Evolutionary conservation across 2,888 invertebrate species (phyloP).

Genomic region (Micoletzkya japonica): DNA sequence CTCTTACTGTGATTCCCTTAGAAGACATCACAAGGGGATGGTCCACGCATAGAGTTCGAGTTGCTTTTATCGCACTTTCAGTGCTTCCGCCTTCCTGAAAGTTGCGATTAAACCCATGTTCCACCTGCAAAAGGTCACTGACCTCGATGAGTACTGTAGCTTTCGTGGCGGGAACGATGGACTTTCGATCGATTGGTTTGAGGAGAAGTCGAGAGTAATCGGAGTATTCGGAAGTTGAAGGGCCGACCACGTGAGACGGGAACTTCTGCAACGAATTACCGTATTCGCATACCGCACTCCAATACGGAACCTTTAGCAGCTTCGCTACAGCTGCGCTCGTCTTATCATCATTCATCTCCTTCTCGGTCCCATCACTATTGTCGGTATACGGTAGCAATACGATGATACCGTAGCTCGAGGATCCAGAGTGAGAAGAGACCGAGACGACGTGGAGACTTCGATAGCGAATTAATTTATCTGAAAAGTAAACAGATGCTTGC

Average conservation of each 20-base stretch:
- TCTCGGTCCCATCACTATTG: not conserved
- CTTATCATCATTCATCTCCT: too few species aligned
- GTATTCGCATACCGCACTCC: too few species aligned
- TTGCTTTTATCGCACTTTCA: not conserved
- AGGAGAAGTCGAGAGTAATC: slow-evolving; percentile 17
- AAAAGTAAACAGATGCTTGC: too few species aligned
- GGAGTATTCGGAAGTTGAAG: slow-evolving; percentile 12
- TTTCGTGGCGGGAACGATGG: not conserved
- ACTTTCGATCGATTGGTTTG: slow-evolving; percentile 3
- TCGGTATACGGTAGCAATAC: not conserved
- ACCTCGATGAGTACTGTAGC: not conserved
- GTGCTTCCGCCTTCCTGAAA: not conserved
- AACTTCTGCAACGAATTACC: not conserved
- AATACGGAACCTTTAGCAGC: too few species aligned
- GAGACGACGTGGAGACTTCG: slow-evolving; percentile 1
- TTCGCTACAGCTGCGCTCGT: too few species aligned
- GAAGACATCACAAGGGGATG: slow-evolving; percentile 30
- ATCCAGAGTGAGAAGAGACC: not conserved
- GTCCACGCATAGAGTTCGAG: not conserved
- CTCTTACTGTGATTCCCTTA: slow-evolving; percentile 35
- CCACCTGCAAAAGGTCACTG: not conserved
- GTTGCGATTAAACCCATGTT: not conserved
- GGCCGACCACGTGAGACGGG: slow-evolving; percentile 2
- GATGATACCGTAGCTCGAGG: slow-evolving; percentile 4
- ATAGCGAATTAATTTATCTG: too few species aligned